A percentile compares a stretch with the other conserved stretches of the same genome.
phyloP scores from a whole-genome alignment of 2,797 vertebrate genomes.

The Tapirus indicus region DNA sequence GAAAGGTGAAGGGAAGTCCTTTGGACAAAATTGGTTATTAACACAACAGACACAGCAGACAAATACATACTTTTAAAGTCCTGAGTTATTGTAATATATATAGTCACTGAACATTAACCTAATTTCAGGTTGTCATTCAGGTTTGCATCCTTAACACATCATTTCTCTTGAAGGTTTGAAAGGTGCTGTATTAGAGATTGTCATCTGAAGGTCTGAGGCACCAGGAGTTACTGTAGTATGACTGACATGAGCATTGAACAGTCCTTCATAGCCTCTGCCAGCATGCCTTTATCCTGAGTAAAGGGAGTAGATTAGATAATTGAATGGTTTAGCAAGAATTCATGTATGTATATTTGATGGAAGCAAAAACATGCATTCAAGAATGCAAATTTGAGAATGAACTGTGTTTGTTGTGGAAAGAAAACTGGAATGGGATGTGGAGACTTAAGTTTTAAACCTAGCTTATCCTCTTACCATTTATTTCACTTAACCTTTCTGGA shows the following conservation, averaged over 20 bases:
- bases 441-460: slow-evolving; percentile 24
- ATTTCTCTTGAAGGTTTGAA: slow-evolving; percentile 82
- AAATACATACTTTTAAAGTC: slow-evolving; percentile 62
- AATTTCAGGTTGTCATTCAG: slow-evolving; percentile 80
- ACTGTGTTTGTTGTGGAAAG: slow-evolving; percentile 46
- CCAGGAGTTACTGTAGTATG: slow-evolving; percentile 73
- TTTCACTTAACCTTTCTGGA: slow-evolving; percentile 17
- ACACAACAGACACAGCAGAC: slow-evolving; percentile 34
- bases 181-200: slow-evolving; percentile 81
- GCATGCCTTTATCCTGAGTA: slow-evolving; percentile 77
- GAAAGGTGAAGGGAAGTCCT: slow-evolving; percentile 7
- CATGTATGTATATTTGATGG: slow-evolving; percentile 75
- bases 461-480: not conserved
- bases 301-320: slow-evolving; percentile 85
- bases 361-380: slow-evolving; percentile 71
- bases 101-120: slow-evolving; percentile 69
- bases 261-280: slow-evolving; percentile 82
- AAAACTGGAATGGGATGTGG: not conserved
- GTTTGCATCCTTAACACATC: slow-evolving; percentile 76
- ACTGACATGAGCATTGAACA: slow-evolving; percentile 82
- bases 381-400: slow-evolving; percentile 70
- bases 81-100: slow-evolving; percentile 63
- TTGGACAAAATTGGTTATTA: slow-evolving; percentile 58
- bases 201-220: slow-evolving; percentile 77
- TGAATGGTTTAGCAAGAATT: slow-evolving; percentile 78